These are phyloP conservation scores for Cecropterus lyciades DNA, from an alignment of 1,140 invertebrate species.

Conservation along the genomic window DNA sequence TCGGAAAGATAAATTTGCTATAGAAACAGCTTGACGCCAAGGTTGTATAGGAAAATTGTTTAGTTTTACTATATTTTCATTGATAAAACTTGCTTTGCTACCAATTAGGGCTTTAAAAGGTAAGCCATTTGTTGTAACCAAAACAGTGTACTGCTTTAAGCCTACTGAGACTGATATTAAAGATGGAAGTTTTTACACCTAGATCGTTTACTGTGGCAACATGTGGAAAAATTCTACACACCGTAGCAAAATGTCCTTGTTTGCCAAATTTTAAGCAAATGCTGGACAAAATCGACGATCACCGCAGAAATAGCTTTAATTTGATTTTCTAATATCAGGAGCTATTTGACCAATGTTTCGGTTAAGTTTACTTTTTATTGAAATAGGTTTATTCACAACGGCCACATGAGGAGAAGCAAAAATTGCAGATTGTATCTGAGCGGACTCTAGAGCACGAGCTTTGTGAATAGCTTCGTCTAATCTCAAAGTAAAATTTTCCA, in stretches of 20 bases:
- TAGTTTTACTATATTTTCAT: constrained; percentile 2
- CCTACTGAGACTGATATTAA: neutral
- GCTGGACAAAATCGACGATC: constrained; percentile 16
- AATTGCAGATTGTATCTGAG: constrained; percentile 13
- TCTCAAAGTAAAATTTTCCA: constrained; percentile 16
- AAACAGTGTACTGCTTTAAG: constrained; percentile 2
- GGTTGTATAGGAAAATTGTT: neutral
- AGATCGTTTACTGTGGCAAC: neutral
- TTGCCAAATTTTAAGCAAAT: constrained; percentile 15
- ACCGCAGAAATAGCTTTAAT: constrained; percentile 10
- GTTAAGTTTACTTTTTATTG: neutral
- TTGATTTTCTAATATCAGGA: neutral
- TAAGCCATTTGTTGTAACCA: neutral
- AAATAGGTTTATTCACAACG: neutral
- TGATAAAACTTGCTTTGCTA: constrained; percentile 14
- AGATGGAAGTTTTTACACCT: neutral
- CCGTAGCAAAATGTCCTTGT: constrained; percentile 17
- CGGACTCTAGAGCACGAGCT: constrained; percentile 11
- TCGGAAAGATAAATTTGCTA: constrained; percentile 8
- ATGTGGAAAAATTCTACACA: constrained; percentile 5
- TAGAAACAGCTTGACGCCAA: constrained; percentile 5
- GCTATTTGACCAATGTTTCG: constrained; percentile 1
- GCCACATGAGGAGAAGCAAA: constrained; percentile 5
- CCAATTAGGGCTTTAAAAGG: constrained; percentile 13
- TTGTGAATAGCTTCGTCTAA: constrained; percentile 21